These are phyloP conservation scores for Zaprionus bogoriensis DNA, from an alignment of 2,888 invertebrate species.

Conservation along the genomic window DNA sequence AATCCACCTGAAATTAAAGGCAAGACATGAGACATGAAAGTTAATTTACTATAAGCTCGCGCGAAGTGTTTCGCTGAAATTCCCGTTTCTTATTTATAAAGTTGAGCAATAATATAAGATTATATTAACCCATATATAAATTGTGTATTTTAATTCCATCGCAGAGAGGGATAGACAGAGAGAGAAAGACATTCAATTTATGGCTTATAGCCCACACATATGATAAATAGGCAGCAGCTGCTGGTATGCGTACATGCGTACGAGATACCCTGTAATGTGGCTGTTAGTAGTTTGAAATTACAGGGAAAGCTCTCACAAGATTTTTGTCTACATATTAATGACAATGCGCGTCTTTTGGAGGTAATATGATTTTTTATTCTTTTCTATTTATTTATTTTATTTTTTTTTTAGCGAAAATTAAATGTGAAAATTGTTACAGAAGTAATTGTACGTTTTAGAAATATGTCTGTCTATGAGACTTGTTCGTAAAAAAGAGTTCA, in stretches of 20 bases:
- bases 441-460: no score
- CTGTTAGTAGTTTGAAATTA: no score
- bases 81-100: neutral
- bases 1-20: constrained; percentile 51
- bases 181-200: neutral
- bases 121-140: neutral
- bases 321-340: no score
- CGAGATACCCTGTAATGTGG: neutral
- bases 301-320: no score
- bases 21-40: neutral
- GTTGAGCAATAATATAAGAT: neutral
- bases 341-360: no score
- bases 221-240: neutral
- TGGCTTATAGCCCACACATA: neutral
- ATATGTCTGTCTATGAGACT: no score
- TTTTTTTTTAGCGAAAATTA: no score
- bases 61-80: neutral
- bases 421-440: no score
- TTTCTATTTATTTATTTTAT: no score
- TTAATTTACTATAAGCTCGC: constrained; percentile 25
- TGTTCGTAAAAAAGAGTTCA: no score
- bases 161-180: neutral
- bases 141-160: neutral
- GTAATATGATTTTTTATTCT: no score
- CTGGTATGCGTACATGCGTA: neutral